These are phyloP conservation scores for Phlogophora meticulosa DNA, from an alignment of 2,888 invertebrate species.

Conservation along the genomic window DNA sequence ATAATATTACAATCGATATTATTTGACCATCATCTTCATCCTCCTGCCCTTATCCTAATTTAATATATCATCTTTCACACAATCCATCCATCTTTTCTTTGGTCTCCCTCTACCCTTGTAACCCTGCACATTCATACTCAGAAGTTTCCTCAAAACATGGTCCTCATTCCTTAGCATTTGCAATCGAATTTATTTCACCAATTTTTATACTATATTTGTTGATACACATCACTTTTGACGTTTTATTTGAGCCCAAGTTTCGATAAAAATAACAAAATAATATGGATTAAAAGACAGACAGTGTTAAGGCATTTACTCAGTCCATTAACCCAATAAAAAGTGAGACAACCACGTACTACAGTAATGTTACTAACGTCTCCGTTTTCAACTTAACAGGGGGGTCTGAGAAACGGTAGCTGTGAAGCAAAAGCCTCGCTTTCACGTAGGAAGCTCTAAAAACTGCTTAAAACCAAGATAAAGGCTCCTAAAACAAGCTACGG, in stretches of 20 bases:
- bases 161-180: constrained; percentile 29
- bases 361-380: constrained; percentile 35
- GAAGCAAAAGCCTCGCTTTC: constrained; percentile 34
- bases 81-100: no score
- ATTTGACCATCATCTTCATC: constrained; percentile 18
- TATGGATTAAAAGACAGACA: background rate
- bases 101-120: no score
- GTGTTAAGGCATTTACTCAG: background rate
- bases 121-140: no score
- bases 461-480: constrained; percentile 61
- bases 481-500: constrained; percentile 63
- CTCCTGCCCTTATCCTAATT: no score
- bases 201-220: no score
- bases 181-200: background rate
- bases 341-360: constrained; percentile 22
- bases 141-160: no score
- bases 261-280: background rate
- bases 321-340: constrained; percentile 24
- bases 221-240: no score
- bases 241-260: no score
- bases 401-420: constrained; percentile 30
- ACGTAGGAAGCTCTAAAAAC: constrained; percentile 61
- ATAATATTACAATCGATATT: constrained; percentile 37
- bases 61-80: no score
- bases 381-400: constrained; percentile 46